phyloP scores from a whole-genome alignment of 2,888 invertebrate genomes.

The Drosophila neonasuta region DNA sequence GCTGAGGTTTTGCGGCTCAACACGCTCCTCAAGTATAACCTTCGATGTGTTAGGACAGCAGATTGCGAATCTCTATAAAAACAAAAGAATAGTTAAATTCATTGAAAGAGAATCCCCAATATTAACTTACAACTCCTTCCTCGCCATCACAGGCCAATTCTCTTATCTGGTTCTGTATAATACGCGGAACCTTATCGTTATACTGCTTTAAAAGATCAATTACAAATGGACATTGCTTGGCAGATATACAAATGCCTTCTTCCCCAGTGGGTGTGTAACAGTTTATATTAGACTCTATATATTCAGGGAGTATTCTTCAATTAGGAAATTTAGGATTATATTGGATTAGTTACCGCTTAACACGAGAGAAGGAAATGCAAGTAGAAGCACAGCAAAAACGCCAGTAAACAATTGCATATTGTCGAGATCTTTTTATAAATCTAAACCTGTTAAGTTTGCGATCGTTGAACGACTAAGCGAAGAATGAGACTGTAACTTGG shows the following conservation, averaged over 20 bases:
- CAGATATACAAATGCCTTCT: constrained; percentile 46
- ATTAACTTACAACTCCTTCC: constrained; percentile 28
- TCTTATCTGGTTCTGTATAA: constrained; percentile 29
- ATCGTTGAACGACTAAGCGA: too few species aligned
- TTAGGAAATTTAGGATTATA: background rate
- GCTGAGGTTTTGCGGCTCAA: constrained; percentile 3
- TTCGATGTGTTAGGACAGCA: constrained; percentile 40
- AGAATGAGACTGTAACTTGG: too few species aligned
- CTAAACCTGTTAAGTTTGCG: too few species aligned
- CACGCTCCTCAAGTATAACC: too few species aligned
- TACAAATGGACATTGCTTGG: constrained; percentile 45
- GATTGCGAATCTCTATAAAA: constrained; percentile 34
- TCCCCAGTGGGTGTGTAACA: constrained; percentile 37
- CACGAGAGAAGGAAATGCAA: too few species aligned
- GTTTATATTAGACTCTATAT: constrained; percentile 46
- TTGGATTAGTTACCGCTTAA: background rate
- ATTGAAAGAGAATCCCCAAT: too few species aligned
- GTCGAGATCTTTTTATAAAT: too few species aligned
- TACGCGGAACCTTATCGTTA: constrained; percentile 43
- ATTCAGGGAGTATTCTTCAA: background rate
- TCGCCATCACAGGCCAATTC: constrained; percentile 40
- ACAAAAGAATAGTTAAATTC: background rate
- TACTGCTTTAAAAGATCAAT: constrained; percentile 19
- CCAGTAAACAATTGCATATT: too few species aligned
- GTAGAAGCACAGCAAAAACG: too few species aligned